A percentile compares a stretch with the other conserved stretches of the same genome.
Evolutionary conservation across 92 coral and sea anemone genomes (phyloP).

Genomic region (Pocillopora meandrina): DNA sequence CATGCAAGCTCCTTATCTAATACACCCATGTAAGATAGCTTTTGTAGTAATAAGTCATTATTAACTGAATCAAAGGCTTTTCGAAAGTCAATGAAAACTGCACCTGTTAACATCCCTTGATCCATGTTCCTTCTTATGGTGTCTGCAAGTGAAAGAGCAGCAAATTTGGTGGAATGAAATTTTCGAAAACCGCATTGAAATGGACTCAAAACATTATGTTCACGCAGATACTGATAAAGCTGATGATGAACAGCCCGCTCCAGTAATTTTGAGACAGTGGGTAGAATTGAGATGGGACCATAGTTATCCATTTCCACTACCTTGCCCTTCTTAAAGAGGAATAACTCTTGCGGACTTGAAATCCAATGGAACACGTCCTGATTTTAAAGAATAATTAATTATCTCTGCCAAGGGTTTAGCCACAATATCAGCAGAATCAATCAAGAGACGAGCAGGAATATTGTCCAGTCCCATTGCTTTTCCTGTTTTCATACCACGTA

Average conservation of each 20-base stretch:
- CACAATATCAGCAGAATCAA: slow-evolving; percentile 42
- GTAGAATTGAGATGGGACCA: slow-evolving; percentile 66
- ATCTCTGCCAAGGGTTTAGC: slow-evolving; percentile 57
- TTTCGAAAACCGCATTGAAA: slow-evolving; percentile 68
- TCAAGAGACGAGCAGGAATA: slow-evolving; percentile 33
- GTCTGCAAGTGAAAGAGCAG: slow-evolving; percentile 65
- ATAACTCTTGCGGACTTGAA: slow-evolving; percentile 65
- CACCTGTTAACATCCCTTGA: slow-evolving; percentile 2
- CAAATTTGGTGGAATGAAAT: slow-evolving; percentile 53
- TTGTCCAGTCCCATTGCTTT: slow-evolving; percentile 42
- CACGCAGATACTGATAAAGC: slow-evolving; percentile 38
- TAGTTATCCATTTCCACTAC: slow-evolving; percentile 56
- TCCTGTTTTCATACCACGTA: slow-evolving; percentile 22
- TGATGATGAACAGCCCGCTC: slow-evolving; percentile 63
- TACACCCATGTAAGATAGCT: too few relatives aligned
- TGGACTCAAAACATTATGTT: slow-evolving; percentile 54
- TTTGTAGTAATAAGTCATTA: too few relatives aligned
- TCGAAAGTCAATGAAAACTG: too few relatives aligned
- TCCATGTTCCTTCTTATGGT: slow-evolving; percentile 62
- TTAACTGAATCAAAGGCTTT: too few relatives aligned
- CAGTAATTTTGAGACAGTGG: slow-evolving; percentile 48
- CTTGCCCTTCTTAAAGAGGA: slow-evolving; percentile 65
- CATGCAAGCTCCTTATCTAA: too few relatives aligned
- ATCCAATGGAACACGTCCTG: slow-evolving; percentile 43
- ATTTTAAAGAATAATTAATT: slow-evolving; percentile 49